These are phyloP conservation scores for Chrysotoxum bicinctum DNA, from an alignment of 2,888 invertebrate genomes.

Conservation along the genomic window DNA sequence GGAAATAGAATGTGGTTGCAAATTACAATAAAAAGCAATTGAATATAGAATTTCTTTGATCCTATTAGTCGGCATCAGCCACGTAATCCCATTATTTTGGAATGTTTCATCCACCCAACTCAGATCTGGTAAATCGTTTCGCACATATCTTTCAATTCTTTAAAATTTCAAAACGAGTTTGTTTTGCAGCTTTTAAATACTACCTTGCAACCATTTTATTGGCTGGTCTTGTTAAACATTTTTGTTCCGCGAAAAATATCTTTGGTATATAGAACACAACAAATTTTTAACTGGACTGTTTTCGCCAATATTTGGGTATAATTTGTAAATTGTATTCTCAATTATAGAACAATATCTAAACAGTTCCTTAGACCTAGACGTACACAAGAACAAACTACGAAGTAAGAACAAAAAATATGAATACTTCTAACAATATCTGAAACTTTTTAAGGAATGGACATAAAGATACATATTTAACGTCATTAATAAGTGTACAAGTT, in stretches of 20 bases:
- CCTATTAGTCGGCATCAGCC: constrained; percentile 27
- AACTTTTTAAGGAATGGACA: background rate
- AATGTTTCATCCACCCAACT: constrained; percentile 8
- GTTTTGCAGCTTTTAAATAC: background rate
- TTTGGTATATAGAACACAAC: too few relatives aligned
- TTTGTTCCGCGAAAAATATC: too few relatives aligned
- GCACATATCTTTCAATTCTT: background rate
- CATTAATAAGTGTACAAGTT: constrained; percentile 29
- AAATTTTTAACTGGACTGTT: too few relatives aligned
- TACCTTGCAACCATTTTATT: background rate
- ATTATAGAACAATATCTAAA: background rate
- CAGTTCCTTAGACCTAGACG: too few relatives aligned
- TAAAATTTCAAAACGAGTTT: background rate
- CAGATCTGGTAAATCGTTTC: constrained; percentile 5
- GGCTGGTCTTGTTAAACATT: background rate
- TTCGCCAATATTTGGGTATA: too few relatives aligned
- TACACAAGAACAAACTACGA: background rate
- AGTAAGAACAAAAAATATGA: background rate
- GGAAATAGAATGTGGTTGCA: constrained; percentile 35
- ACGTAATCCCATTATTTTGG: constrained; percentile 20
- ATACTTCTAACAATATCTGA: background rate
- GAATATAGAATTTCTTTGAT: constrained; percentile 17
- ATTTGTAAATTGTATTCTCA: too few relatives aligned
- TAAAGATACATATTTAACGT: constrained; percentile 22
- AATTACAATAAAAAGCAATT: constrained; percentile 33